Percentiles rank a stretch among this genome's conserved stretches.
phyloP scores from a whole-genome alignment of 2,888 invertebrate genomes.

The Schrankia costaestrigalis region DNA sequence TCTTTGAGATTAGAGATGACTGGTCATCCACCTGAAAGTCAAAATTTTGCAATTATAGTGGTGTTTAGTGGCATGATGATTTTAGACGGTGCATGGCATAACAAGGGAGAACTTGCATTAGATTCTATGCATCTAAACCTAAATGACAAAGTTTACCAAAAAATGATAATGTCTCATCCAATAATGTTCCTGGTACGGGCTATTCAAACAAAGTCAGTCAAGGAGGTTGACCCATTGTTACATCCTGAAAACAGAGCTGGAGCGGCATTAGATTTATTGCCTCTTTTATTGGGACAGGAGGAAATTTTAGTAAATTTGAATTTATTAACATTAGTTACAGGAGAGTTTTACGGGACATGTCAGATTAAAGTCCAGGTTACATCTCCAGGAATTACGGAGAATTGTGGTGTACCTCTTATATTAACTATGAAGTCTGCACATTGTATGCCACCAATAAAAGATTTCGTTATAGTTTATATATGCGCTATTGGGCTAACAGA shows the following conservation, averaged over 20 bases:
- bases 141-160: conserved; percentile 38
- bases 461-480: conserved; percentile 60
- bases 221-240: conserved; percentile 56
- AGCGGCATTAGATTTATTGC: conserved; percentile 60
- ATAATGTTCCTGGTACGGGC: conserved; percentile 55
- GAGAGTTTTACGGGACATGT: conserved; percentile 41
- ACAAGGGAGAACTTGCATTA: conserved; percentile 29
- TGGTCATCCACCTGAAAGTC: conserved; percentile 41
- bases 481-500: conserved; percentile 56
- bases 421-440: conserved; percentile 65
- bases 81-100: conserved; percentile 50
- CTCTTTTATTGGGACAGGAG: conserved; percentile 59
- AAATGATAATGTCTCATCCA: conserved; percentile 49
- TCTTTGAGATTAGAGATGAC: conserved; percentile 38
- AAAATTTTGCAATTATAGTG: conserved; percentile 45
- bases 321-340: conserved; percentile 44
- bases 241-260: conserved; percentile 61
- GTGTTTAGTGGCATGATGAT: conserved; percentile 50
- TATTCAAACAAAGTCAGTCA: conserved; percentile 42
- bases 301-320: conserved; percentile 41
- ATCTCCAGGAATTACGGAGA: conserved; percentile 32
- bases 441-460: conserved; percentile 58
- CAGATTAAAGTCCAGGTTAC: conserved; percentile 41
- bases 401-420: conserved; percentile 40
- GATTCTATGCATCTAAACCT: conserved; percentile 47